Conservation (phyloP, 2,888 invertebrate species). For the Beris chalybata region DNA sequence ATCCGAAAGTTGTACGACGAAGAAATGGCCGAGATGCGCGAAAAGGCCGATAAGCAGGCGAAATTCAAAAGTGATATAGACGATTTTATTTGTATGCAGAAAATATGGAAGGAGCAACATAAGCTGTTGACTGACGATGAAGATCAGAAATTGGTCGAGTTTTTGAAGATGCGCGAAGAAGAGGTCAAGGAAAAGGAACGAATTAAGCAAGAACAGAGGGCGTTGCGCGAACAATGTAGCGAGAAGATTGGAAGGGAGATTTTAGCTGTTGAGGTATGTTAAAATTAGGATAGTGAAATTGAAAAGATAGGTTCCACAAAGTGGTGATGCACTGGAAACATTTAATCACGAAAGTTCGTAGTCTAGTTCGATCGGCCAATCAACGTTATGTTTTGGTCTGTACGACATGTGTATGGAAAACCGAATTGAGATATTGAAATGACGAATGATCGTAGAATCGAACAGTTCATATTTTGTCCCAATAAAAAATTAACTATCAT, state of each 20-base stretch:
- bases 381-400: too few species aligned
- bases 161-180: constrained; percentile 50
- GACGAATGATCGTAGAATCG: too few species aligned
- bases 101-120: constrained; percentile 52
- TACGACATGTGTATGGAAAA: too few species aligned
- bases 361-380: too few species aligned
- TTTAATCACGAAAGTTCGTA: too few species aligned
- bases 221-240: constrained; percentile 41
- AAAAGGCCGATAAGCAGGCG: constrained; percentile 53
- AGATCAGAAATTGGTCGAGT: constrained; percentile 53
- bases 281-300: too few species aligned
- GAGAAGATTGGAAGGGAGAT: constrained; percentile 44
- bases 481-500: too few species aligned
- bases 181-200: constrained; percentile 46
- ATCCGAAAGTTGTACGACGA: constrained; percentile 58
- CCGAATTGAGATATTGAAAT: too few species aligned
- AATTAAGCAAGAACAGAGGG: constrained; percentile 31
- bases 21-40: constrained; percentile 54
- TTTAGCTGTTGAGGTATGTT: constrained; percentile 43
- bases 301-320: too few species aligned
- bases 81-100: constrained; percentile 53
- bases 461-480: too few species aligned
- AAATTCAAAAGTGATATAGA: constrained; percentile 56
- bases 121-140: constrained; percentile 54
- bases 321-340: too few species aligned